Base-by-base conservation (phyloP, 1,140 invertebrate genomes). In the Amphibalanus amphitrite region DNA sequence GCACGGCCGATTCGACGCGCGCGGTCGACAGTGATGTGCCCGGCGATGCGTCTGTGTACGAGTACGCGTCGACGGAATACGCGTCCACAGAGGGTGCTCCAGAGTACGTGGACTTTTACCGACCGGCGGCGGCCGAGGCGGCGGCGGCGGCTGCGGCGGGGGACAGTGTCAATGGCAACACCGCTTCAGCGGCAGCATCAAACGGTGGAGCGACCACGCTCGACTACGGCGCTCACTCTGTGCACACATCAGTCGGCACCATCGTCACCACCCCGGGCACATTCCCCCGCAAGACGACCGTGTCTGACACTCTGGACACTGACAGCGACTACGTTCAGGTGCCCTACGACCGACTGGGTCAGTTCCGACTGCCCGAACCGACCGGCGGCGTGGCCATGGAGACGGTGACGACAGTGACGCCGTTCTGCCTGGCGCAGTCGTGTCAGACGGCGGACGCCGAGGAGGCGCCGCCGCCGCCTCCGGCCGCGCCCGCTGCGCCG, bases 221-320 rank as follows among this genome's bases (percentile, higher is more conserved):
- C 28, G 65, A 67, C 28, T 67, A 67, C 65, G 28, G 65, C 65
- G 65, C 28, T 0, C 65, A 67, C 65, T 67, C 65, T 8, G 65
- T 26, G 8, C 65, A 67, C 28, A 67, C 65, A 17, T 67, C 26
- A 1, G 65, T 67, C 65, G 65, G 65, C 65, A 28, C 65, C 10
- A 26, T 67, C 26, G 20, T 67, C 26, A 67, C 65, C 23, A 67
- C 75, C 59, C 75, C 77, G 30, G 79, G 78, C 47, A 74, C 73
- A 26, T 79, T 78, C 71, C 90, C 90, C 8, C 88, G 86, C 64
- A 83, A 86, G 40, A 89, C 90, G 74, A 90, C 88, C 0, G 89
- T 92, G 29, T 90, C 89, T 75, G 86, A 87, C 68, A 91, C 89
- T 0, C 84, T 92, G 76, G 90, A 92, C 77, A 92, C 90, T 0